phyloP scores from a whole-genome alignment of 2,113 vertebrate species.

The Ptyas mucosa region DNA sequence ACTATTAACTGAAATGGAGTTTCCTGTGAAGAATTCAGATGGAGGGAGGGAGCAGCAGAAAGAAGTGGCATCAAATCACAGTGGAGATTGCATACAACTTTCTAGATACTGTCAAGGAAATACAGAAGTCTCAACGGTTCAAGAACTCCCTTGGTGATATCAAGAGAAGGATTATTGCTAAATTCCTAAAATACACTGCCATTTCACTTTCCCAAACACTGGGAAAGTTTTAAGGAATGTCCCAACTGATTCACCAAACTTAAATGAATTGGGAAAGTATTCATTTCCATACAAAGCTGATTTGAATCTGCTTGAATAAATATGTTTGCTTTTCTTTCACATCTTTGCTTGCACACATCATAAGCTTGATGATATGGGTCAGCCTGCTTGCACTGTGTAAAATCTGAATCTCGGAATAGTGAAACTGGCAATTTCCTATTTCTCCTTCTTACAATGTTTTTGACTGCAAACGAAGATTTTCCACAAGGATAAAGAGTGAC shows the following conservation, averaged over 20 bases:
- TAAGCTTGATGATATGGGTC: neutral
- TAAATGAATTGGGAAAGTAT: neutral
- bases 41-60: neutral
- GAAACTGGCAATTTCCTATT: neutral
- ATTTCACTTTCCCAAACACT: neutral
- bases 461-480: neutral
- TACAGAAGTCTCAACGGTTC: neutral
- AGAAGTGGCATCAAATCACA: neutral
- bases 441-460: neutral
- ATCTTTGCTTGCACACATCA: neutral
- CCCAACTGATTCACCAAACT: neutral
- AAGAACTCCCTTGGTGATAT: neutral
- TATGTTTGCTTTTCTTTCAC: neutral
- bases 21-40: neutral
- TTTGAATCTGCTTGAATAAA: neutral
- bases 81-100: neutral
- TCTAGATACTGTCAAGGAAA: neutral
- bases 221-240: neutral
- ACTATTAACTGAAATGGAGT: neutral
- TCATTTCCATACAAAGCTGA: neutral
- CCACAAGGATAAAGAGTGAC: slow-evolving; percentile 7
- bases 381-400: neutral
- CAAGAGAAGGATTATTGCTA: neutral
- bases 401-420: neutral
- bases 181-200: neutral